Conservation (phyloP, 1,140 invertebrate species). For the Drosophila tani region DNA sequence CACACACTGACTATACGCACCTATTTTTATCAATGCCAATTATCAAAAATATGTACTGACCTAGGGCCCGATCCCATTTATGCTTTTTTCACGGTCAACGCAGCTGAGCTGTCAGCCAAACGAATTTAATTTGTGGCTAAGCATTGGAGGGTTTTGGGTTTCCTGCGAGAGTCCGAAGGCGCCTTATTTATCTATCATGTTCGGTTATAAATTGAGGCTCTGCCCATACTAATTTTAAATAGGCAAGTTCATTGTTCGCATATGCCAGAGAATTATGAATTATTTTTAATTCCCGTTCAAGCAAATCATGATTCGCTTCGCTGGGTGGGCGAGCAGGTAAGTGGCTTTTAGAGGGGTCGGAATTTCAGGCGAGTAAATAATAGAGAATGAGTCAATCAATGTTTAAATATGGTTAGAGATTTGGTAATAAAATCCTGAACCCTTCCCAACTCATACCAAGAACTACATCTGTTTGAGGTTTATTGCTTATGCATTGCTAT, state of each 20-base stretch:
- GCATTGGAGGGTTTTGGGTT: slow-evolving; percentile 32
- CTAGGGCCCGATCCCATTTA: slow-evolving; percentile 46
- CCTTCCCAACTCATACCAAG: background rate
- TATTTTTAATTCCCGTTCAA: slow-evolving; percentile 32
- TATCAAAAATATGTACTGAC: slow-evolving; percentile 52
- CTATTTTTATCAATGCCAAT: slow-evolving; percentile 66
- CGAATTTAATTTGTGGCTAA: slow-evolving; percentile 48
- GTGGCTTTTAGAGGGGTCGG: background rate
- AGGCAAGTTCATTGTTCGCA: slow-evolving; percentile 69
- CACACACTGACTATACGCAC: slow-evolving; percentile 24
- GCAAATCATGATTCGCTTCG: background rate
- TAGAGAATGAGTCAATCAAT: slow-evolving; percentile 1
- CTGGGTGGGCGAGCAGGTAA: slow-evolving; percentile 26
- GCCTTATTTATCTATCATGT: slow-evolving; percentile 38
- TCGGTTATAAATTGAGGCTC: slow-evolving; percentile 9
- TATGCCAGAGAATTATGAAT: slow-evolving; percentile 36
- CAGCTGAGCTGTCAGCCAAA: slow-evolving; percentile 33
- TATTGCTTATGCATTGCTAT: background rate
- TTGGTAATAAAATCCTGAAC: background rate
- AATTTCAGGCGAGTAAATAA: background rate
- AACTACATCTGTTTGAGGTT: background rate
- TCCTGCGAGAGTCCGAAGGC: slow-evolving; percentile 13
- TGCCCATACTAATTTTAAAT: slow-evolving; percentile 51
- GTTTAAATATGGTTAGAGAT: background rate
- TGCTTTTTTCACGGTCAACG: slow-evolving; percentile 57